Conservation (phyloP, 2,888 invertebrate species). For the Lepidonotus clava region DNA sequence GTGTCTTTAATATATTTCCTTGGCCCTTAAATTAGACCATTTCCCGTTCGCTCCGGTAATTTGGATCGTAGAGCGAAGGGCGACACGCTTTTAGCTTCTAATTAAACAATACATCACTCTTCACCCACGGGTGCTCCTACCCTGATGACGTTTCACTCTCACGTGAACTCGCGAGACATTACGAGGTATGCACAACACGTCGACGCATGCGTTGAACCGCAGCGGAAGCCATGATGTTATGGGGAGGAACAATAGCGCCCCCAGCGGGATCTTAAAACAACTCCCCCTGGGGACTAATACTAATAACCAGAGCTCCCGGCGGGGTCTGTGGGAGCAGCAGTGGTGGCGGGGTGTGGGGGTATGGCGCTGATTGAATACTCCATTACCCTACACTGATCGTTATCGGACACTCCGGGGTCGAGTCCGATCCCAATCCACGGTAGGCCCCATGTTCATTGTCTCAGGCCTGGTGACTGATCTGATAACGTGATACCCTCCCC, state of each 20-base stretch:
- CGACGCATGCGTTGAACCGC: no score
- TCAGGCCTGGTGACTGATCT: neutral
- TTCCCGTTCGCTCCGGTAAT: no score
- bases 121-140: no score
- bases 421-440: slow-evolving; percentile 1
- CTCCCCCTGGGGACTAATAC: neutral
- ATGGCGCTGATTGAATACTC: neutral
- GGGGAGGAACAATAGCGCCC: neutral
- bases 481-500: neutral
- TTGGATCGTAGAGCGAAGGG: no score
- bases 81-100: no score
- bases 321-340: neutral
- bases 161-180: neutral
- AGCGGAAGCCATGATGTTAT: neutral
- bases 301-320: neutral
- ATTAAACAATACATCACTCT: slow-evolving; percentile 21
- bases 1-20: no score
- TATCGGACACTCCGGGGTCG: slow-evolving; percentile 13
- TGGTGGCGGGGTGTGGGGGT: no score
- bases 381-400: neutral
- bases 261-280: neutral
- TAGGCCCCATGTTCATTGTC: neutral
- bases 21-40: no score
- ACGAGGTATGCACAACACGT: neutral
- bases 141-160: neutral